phyloP scores from a whole-genome alignment of 2,888 invertebrate species.

The Schrankia costaestrigalis region DNA sequence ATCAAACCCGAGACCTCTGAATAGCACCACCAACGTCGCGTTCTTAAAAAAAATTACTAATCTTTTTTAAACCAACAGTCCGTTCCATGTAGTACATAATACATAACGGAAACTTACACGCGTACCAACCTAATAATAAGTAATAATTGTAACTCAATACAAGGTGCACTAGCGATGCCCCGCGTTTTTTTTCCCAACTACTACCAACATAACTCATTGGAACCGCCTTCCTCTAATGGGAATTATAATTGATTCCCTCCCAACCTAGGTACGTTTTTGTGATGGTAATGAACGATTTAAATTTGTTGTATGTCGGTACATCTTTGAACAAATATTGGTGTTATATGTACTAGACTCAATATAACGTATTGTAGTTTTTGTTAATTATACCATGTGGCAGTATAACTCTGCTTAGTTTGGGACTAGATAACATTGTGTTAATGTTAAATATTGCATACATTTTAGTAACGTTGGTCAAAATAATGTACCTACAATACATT shows the following conservation, averaged over 20 bases:
- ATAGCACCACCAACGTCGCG: too few relatives aligned
- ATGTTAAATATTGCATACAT: too few relatives aligned
- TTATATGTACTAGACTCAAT: constrained; percentile 15
- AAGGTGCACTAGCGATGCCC: constrained; percentile 40
- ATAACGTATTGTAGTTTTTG: constrained; percentile 17
- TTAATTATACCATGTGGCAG: too few relatives aligned
- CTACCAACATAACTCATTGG: constrained; percentile 45
- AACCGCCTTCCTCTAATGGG: constrained; percentile 58
- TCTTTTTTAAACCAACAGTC: too few relatives aligned
- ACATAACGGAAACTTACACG: constrained; percentile 15
- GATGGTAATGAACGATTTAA: constrained; percentile 35
- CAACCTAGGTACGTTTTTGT: constrained; percentile 37
- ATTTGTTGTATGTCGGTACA: constrained; percentile 23
- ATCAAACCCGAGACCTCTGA: too few relatives aligned
- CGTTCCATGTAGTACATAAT: background rate
- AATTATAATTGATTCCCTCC: constrained; percentile 62
- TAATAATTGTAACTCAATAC: constrained; percentile 28
- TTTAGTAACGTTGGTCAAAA: too few relatives aligned
- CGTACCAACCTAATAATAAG: constrained; percentile 21
- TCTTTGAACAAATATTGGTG: constrained; percentile 25
- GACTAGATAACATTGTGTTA: too few relatives aligned
- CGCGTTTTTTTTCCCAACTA: constrained; percentile 31
- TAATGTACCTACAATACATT: too few relatives aligned
- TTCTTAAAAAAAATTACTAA: too few relatives aligned
- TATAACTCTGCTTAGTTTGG: too few relatives aligned